phyloP scores from a whole-genome alignment of 1,140 invertebrate species.

The Pogonognathellus flavescens region DNA sequence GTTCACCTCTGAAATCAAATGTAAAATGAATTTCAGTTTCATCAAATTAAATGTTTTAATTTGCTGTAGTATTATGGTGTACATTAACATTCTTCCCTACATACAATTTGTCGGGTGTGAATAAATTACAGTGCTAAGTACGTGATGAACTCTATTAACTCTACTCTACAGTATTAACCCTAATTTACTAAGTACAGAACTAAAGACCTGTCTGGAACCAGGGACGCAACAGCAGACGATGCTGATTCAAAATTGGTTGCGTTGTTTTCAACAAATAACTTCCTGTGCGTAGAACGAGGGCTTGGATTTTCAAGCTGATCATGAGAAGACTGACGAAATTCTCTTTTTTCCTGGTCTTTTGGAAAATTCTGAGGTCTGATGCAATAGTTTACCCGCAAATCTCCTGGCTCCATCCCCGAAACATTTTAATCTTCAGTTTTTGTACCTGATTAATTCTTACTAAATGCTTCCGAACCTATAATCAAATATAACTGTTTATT shows the following conservation, averaged over 20 bases:
- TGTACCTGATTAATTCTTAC: conserved; percentile 18
- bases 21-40: not conserved
- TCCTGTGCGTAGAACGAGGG: conserved; percentile 9
- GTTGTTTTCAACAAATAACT: not conserved
- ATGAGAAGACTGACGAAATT: conserved; percentile 8
- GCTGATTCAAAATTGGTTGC: not conserved
- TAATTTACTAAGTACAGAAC: too few relatives aligned
- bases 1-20: conserved; percentile 65
- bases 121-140: not conserved
- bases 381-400: conserved; percentile 55
- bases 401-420: conserved; percentile 59
- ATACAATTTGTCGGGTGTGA: not conserved
- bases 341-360: conserved; percentile 22
- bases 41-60: not conserved
- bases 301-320: not conserved
- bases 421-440: conserved; percentile 43
- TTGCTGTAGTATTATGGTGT: not conserved
- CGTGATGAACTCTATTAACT: too few relatives aligned
- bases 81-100: not conserved
- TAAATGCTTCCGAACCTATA: conserved; percentile 38
- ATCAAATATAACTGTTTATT: not conserved
- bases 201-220: conserved; percentile 53
- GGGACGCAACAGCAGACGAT: conserved; percentile 21
- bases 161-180: too few relatives aligned
- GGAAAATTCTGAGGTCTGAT: conserved; percentile 9